These are phyloP conservation scores for Ophioninae sp. DNA, from an alignment of 2,888 invertebrate species.

Conservation along the genomic window DNA sequence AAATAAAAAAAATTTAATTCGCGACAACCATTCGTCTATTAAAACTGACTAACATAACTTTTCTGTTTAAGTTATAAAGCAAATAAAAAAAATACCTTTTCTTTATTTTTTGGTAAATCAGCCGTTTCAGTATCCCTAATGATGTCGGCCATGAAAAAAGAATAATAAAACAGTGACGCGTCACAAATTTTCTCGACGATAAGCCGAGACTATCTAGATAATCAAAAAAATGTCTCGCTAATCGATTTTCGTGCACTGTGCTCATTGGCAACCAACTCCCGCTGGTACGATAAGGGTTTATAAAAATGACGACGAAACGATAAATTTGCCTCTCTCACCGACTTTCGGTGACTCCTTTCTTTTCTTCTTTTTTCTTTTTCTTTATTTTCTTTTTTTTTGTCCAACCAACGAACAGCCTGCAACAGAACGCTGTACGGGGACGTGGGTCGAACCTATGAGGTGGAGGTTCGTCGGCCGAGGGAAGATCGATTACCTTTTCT, in stretches of 20 bases:
- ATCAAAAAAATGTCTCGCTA: constrained; percentile 32
- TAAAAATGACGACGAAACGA: constrained; percentile 27
- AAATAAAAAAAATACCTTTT: too few relatives aligned
- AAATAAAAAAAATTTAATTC: too few relatives aligned
- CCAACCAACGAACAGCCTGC: constrained; percentile 84
- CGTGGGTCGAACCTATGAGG: constrained; percentile 90
- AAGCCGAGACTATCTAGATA: constrained; percentile 23
- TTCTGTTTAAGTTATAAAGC: too few relatives aligned
- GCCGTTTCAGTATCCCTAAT: background rate
- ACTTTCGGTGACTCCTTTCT: constrained; percentile 73
- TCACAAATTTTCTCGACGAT: constrained; percentile 10
- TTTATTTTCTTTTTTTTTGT: background rate
- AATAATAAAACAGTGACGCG: constrained; percentile 4
- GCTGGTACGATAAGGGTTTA: constrained; percentile 40
- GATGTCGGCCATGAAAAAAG: background rate
- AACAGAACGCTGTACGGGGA: constrained; percentile 92
- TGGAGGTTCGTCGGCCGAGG: constrained; percentile 88
- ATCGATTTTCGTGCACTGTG: constrained; percentile 18
- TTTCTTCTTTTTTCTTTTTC: background rate
- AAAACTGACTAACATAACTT: too few relatives aligned
- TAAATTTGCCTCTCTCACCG: constrained; percentile 15
- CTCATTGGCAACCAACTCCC: constrained; percentile 23
- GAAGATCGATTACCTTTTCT: constrained; percentile 90
- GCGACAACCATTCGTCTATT: too few relatives aligned
- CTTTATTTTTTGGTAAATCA: background rate